Evolutionary conservation across 2,113 vertebrate species (phyloP).

Genomic region (Narcine bancroftii): DNA sequence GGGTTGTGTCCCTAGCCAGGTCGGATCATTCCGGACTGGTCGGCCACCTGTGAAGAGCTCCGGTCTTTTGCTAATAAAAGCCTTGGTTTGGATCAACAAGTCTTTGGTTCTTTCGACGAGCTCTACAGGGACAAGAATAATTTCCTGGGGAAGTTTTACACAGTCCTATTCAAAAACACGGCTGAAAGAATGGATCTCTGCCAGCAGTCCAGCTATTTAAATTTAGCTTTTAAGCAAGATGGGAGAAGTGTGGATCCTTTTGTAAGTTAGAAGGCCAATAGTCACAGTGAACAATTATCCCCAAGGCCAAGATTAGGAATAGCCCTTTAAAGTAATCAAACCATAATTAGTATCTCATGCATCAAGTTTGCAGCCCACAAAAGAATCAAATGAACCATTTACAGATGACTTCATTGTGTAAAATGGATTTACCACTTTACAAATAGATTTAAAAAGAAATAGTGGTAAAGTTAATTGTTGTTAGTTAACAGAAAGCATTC

Average conservation of each 20-base stretch:
- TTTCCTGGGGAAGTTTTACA: background rate
- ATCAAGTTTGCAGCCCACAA: background rate
- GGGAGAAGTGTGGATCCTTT: background rate
- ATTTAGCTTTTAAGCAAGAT: background rate
- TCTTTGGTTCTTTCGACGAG: too few relatives aligned
- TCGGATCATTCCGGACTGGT: too few relatives aligned
- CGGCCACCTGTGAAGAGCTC: too few relatives aligned
- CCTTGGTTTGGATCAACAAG: too few relatives aligned
- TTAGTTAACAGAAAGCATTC: background rate
- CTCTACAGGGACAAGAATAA: background rate
- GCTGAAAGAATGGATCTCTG: background rate
- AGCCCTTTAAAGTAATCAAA: background rate
- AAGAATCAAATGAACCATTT: background rate
- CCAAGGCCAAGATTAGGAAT: background rate
- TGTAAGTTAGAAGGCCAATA: background rate
- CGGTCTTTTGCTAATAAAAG: too few relatives aligned
- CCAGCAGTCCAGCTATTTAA: background rate
- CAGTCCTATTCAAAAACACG: background rate
- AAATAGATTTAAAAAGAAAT: too few relatives aligned
- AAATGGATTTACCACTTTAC: slow-evolving; percentile 12
- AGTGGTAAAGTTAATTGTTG: background rate
- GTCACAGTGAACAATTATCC: background rate
- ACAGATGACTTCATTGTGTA: background rate
- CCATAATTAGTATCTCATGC: background rate
- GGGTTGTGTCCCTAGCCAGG: too few relatives aligned